Conservation (phyloP, 2,888 invertebrate genomes). For the Apamea crenata region DNA sequence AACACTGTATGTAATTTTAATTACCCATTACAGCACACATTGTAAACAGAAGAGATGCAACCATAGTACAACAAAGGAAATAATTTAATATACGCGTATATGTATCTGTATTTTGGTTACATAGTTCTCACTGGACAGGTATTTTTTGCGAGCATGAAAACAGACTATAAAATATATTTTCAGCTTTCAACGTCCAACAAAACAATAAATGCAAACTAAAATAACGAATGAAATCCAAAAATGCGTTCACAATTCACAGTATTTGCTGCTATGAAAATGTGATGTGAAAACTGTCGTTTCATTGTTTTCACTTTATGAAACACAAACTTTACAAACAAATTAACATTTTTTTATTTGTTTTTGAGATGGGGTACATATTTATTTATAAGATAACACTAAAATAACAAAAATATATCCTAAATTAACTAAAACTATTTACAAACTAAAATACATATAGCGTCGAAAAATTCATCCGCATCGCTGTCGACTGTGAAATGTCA, state of each 20-base stretch:
- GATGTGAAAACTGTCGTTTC: slow-evolving; percentile 42
- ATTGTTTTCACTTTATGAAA: slow-evolving; percentile 54
- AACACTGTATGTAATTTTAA: slow-evolving; percentile 25
- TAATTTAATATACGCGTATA: background rate
- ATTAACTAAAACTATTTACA: too few species aligned
- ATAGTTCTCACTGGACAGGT: slow-evolving; percentile 6
- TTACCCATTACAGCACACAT: slow-evolving; percentile 10
- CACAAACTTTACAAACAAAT: slow-evolving; percentile 46
- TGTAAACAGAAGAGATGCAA: background rate
- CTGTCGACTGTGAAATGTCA: slow-evolving; percentile 56
- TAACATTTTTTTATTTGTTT: too few species aligned
- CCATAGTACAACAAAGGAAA: background rate
- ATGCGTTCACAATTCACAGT: slow-evolving; percentile 43
- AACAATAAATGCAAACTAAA: slow-evolving; percentile 45
- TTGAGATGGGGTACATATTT: too few species aligned
- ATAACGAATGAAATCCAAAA: slow-evolving; percentile 36
- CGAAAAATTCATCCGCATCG: too few species aligned
- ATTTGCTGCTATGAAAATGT: slow-evolving; percentile 38
- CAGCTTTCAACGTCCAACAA: slow-evolving; percentile 29
- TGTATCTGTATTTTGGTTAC: slow-evolving; percentile 21
- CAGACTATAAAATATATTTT: slow-evolving; percentile 40
- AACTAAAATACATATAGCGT: too few species aligned
- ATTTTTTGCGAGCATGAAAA: slow-evolving; percentile 30
- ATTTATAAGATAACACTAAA: too few species aligned
- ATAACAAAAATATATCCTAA: too few species aligned